A percentile compares a stretch with the other conserved stretches of the same genome.
phyloP scores from a whole-genome alignment of 1,140 invertebrate species.

The Coelopa frigida region DNA sequence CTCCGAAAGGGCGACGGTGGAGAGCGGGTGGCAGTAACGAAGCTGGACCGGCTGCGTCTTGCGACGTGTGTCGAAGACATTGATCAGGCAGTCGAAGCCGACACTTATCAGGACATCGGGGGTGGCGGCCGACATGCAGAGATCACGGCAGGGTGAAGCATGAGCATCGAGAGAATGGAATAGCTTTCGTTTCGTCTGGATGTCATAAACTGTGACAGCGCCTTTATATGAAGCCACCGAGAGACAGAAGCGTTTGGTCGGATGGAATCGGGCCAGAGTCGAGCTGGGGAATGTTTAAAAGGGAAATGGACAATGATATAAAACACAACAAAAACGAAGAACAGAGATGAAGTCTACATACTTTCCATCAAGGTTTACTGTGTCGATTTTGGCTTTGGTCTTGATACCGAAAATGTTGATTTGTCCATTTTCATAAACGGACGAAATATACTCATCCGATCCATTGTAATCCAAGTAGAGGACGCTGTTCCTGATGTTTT shows the following conservation, averaged over 20 bases:
- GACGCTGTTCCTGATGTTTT: slow-evolving; percentile 28
- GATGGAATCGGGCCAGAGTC: slow-evolving; percentile 39
- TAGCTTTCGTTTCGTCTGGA: slow-evolving; percentile 30
- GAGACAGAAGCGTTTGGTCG: slow-evolving; percentile 33
- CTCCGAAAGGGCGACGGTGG: slow-evolving; percentile 31
- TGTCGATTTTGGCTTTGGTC: slow-evolving; percentile 35
- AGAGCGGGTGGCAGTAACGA: slow-evolving; percentile 27
- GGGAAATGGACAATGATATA: background rate
- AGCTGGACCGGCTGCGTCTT: slow-evolving; percentile 24
- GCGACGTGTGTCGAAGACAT: slow-evolving; percentile 37
- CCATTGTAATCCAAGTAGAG: slow-evolving; percentile 37
- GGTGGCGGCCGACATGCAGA: slow-evolving; percentile 27
- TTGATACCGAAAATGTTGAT: slow-evolving; percentile 39
- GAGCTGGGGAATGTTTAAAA: too few relatives aligned
- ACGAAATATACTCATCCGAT: slow-evolving; percentile 38
- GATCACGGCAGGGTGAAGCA: slow-evolving; percentile 34
- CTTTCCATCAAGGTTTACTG: slow-evolving; percentile 30
- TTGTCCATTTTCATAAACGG: slow-evolving; percentile 32
- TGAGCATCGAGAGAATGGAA: slow-evolving; percentile 32
- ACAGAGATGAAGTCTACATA: too few relatives aligned
- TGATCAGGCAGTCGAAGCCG: slow-evolving; percentile 40
- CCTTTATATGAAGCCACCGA: slow-evolving; percentile 35
- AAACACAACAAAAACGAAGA: too few relatives aligned
- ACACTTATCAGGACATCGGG: slow-evolving; percentile 34
- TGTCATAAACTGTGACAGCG: slow-evolving; percentile 31